Conservation (phyloP, 92 coral and sea anemone genomes). For the Zoanthus sociatus region DNA sequence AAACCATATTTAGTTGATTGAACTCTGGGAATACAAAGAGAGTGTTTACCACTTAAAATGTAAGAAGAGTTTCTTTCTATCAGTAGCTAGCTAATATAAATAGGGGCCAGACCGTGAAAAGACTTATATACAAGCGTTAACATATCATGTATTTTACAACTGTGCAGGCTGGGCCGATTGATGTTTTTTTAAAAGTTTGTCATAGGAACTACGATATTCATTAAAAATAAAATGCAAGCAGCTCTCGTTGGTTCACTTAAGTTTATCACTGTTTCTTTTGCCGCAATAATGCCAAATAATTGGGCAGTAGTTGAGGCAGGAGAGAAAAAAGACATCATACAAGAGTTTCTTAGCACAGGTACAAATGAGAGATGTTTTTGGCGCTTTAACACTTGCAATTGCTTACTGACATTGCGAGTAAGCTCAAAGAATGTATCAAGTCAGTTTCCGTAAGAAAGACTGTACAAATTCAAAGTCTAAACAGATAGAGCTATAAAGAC, state of each 20-base stretch:
- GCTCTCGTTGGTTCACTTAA: slow-evolving; percentile 64
- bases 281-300: slow-evolving; percentile 9
- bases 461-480: no score
- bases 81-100: not conserved
- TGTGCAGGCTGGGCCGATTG: slow-evolving; percentile 2
- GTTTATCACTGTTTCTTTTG: slow-evolving; percentile 58
- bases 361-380: no score
- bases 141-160: slow-evolving; percentile 25
- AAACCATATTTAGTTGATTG: slow-evolving; percentile 48
- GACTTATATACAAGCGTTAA: slow-evolving; percentile 7
- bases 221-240: slow-evolving; percentile 63
- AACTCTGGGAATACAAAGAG: slow-evolving; percentile 42
- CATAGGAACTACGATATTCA: slow-evolving; percentile 48
- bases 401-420: not conserved
- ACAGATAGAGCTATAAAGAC: no score
- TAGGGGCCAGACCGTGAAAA: slow-evolving; percentile 22
- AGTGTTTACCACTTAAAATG: slow-evolving; percentile 29
- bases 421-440: not conserved
- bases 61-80: slow-evolving; percentile 25
- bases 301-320: slow-evolving; percentile 63
- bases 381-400: no score
- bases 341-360: slow-evolving; percentile 46
- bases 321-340: slow-evolving; percentile 64
- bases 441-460: no score
- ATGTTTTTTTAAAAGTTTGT: slow-evolving; percentile 7